Evolutionary conservation across 1,140 invertebrate species (phyloP).

Genomic region (Agraylea sexmaculata): DNA sequence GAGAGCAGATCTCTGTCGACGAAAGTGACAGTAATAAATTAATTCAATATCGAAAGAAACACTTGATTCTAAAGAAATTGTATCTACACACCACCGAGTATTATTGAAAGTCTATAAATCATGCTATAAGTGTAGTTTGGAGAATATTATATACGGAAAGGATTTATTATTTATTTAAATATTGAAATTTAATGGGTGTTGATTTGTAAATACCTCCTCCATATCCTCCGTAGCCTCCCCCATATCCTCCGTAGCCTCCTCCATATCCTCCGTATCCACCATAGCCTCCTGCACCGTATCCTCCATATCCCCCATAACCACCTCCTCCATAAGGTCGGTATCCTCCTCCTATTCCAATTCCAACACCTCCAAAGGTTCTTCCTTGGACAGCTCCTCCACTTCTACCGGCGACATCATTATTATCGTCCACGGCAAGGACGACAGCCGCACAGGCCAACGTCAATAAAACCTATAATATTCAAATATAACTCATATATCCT

Average conservation of each 20-base stretch:
- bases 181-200: too few species aligned
- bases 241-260: conserved; percentile 10
- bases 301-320: conserved; percentile 8
- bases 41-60: too few species aligned
- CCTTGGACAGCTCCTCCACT: conserved; percentile 4
- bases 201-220: conserved; percentile 4
- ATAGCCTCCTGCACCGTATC: conserved; percentile 16
- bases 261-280: conserved; percentile 10
- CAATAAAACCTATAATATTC: conserved; percentile 13
- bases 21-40: too few species aligned
- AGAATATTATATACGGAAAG: too few species aligned
- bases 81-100: too few species aligned
- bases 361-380: conserved; percentile 13
- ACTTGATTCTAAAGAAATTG: too few species aligned
- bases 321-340: conserved; percentile 12
- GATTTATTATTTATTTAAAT: too few species aligned
- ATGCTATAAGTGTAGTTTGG: too few species aligned
- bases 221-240: conserved; percentile 10
- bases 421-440: conserved; percentile 11
- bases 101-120: too few species aligned
- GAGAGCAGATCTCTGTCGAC: too few species aligned
- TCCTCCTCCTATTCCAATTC: conserved; percentile 5
- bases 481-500: too few species aligned
- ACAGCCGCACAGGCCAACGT: conserved; percentile 10
- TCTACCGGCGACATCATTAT: conserved; percentile 7